phyloP scores from a whole-genome alignment of 2,888 invertebrate species.

The Cyrtodaria siliqua region DNA sequence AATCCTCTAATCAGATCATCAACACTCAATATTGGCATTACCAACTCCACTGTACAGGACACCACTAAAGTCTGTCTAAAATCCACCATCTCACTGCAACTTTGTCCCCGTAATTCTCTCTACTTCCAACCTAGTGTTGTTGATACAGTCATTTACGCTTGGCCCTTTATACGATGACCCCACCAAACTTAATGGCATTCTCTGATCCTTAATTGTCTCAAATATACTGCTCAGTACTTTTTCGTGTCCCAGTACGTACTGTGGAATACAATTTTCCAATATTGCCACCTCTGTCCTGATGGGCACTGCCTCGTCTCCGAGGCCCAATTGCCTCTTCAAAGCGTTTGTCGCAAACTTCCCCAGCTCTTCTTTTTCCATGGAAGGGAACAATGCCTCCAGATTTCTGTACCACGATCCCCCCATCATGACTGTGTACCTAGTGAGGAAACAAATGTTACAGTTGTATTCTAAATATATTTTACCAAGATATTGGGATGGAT shows the following conservation, averaged over 20 bases:
- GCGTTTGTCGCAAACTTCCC: conserved; percentile 74
- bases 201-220: conserved; percentile 89
- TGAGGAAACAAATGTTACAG: too few relatives aligned
- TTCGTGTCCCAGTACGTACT: conserved; percentile 95
- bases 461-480: too few relatives aligned
- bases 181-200: conserved; percentile 92
- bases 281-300: conserved; percentile 61
- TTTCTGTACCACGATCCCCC: conserved; percentile 96
- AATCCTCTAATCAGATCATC: too few relatives aligned
- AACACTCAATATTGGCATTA: too few relatives aligned
- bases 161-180: conserved; percentile 96
- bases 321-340: conserved; percentile 77
- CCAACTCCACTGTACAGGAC: too few relatives aligned
- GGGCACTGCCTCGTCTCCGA: conserved; percentile 58
- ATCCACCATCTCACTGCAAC: conserved; percentile 3
- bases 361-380: conserved; percentile 69
- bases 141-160: conserved; percentile 96
- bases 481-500: too few relatives aligned
- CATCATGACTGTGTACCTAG: conserved; percentile 91
- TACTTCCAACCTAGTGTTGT: conserved; percentile 92
- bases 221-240: conserved; percentile 89
- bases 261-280: conserved; percentile 93
- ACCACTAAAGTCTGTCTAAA: too few relatives aligned
- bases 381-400: conserved; percentile 88
- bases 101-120: conserved; percentile 59